Conservation (phyloP, 2,888 invertebrate species). For the Hydrotaea diabolus region DNA sequence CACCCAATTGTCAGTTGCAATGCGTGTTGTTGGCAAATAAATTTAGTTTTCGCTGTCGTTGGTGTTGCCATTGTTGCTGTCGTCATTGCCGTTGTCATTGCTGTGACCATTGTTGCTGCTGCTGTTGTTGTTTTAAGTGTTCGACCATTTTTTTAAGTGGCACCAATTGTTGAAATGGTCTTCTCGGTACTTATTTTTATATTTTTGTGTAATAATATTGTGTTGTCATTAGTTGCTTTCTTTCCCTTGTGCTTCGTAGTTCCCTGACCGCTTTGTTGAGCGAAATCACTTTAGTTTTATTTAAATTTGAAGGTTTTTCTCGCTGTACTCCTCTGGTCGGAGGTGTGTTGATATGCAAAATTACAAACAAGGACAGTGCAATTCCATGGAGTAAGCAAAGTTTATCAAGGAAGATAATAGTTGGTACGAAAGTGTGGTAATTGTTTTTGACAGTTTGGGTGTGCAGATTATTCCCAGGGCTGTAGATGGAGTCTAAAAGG, state of each 20-base stretch:
- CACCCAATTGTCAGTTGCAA: slow-evolving; percentile 67
- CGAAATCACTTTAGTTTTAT: not conserved
- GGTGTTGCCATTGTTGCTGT: slow-evolving; percentile 40
- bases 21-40: slow-evolving; percentile 63
- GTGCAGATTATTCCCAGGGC: too few relatives aligned
- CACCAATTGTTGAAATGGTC: slow-evolving; percentile 40
- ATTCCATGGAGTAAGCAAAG: too few relatives aligned
- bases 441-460: too few relatives aligned
- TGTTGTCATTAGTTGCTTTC: slow-evolving; percentile 41
- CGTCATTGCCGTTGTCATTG: slow-evolving; percentile 41
- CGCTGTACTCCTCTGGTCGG: not conserved
- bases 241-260: not conserved
- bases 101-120: slow-evolving; percentile 24
- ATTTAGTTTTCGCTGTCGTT: slow-evolving; percentile 54
- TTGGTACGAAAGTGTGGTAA: too few relatives aligned
- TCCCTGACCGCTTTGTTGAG: too few relatives aligned
- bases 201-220: slow-evolving; percentile 47
- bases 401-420: too few relatives aligned
- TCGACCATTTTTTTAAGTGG: slow-evolving; percentile 45
- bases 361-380: too few relatives aligned
- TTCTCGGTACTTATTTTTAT: slow-evolving; percentile 39
- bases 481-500: too few relatives aligned
- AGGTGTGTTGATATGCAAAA: not conserved
- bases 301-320: slow-evolving; percentile 8
- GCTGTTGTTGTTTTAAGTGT: slow-evolving; percentile 42